Percentiles rank a stretch among this genome's conserved stretches.
These are phyloP conservation scores for Watsonalla cultraria DNA, from an alignment of 2,888 invertebrate genomes.

Conservation along the genomic window DNA sequence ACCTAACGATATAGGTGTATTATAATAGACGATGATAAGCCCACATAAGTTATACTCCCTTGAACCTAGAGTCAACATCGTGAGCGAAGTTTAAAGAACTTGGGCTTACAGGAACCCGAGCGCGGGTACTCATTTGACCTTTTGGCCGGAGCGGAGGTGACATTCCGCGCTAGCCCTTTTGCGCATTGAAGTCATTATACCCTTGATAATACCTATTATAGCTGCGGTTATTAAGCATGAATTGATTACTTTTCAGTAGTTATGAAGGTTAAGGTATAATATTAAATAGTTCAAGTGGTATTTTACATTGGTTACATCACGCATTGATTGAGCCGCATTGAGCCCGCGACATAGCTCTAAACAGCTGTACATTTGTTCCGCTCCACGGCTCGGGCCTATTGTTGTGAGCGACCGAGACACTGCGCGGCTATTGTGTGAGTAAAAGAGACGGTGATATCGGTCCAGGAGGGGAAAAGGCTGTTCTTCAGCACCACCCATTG, in stretches of 20 bases:
- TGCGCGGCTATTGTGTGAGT: slow-evolving; percentile 25
- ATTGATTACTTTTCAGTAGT: not conserved
- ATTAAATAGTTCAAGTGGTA: slow-evolving; percentile 32
- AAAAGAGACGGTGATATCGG: slow-evolving; percentile 34
- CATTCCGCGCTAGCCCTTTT: not conserved
- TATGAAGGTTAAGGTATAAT: slow-evolving; percentile 15
- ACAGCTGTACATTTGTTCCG: slow-evolving; percentile 66
- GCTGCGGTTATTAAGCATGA: not conserved
- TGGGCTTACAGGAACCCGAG: too few species aligned
- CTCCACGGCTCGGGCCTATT: slow-evolving; percentile 47
- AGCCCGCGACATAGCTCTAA: slow-evolving; percentile 54
- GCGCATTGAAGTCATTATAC: too few species aligned
- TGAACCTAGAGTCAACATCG: too few species aligned
- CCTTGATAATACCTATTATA: too few species aligned
- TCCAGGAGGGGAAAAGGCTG: slow-evolving; percentile 65
- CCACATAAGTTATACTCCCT: too few species aligned
- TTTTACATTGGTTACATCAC: slow-evolving; percentile 62
- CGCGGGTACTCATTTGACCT: too few species aligned
- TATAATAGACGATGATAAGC: too few species aligned
- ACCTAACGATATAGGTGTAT: too few species aligned
- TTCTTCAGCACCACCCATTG: slow-evolving; percentile 49
- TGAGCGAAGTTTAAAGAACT: too few species aligned
- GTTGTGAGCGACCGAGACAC: slow-evolving; percentile 39
- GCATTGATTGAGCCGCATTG: slow-evolving; percentile 42
- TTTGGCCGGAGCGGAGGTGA: too few species aligned